Evolutionary conservation across 1,140 invertebrate species (phyloP), one percentile per base, ranked within the genome.

Genomic region (Drosophila tani): DNA sequence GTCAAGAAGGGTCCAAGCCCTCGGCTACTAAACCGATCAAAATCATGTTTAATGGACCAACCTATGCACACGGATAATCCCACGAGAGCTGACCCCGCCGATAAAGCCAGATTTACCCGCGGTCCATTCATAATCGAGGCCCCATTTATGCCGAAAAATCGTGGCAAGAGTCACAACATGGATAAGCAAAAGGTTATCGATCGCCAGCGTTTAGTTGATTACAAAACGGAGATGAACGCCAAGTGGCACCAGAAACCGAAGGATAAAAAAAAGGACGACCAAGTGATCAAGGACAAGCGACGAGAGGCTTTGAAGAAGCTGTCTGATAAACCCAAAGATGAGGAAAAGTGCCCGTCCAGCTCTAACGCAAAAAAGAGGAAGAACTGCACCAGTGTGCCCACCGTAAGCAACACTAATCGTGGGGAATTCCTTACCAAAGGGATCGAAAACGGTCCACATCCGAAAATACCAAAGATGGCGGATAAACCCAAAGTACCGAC

Each of bases 261-360:
- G 11, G 69, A 79, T 17, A 70, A 76, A n/a, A 80, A 75, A 29
- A 75, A 70, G 0, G 75, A 84, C 1, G 60, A 43, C 11, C 29
- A 57, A 8, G 19, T 51, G 12, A 75, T 77, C 8, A 92, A 73
- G 21, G 60, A 91, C 35, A 75, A 55, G 6, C 91, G 88, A 5
- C 84, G 82, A 15, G 88, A 92, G 21, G 55, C 43, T 6, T 62
- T 92, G 0, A 91, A 88, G 51, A 82, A 91, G 69, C 17, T 92
- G 0, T 27, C 70, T 0, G 82, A 84, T 5, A 71, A 65, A 58
- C 53, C 12, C 0, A 49, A 12, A 29, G 27, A 21, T 14, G 12
- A 46, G 1, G 40, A 21, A 5, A 29, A 29, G 6, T 21, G 4
- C 3, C 17, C 32, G 0, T 55, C 51, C 8, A 15, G 0, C 27